Evolutionary conservation across 1,140 invertebrate genomes (phyloP), one percentile per base, ranked within the genome.

Genomic region (Neuroterus valhalla): DNA sequence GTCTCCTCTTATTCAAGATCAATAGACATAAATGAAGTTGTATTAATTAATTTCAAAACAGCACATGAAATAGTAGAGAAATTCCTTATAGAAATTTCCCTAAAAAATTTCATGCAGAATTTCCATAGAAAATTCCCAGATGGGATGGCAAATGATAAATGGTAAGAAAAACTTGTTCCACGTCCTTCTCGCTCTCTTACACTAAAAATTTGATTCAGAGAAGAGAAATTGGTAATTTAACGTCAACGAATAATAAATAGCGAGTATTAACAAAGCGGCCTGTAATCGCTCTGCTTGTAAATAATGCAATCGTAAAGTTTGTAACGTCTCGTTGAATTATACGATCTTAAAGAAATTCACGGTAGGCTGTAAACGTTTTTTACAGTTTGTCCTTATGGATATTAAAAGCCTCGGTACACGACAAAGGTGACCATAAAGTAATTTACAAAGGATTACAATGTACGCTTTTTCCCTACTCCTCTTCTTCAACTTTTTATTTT

Each of bases 381-480:
- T 62, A 62, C 55, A 31, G 55, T 62, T 62, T 62, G 55, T 62
- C 55, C 55, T 23, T 62, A 62, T 31, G 55, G 55, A 62, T 62
- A 62, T 62, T 62, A 62, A 62, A 62, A 62, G 55, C 31, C 55
- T 62, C 21, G 55, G 21, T 62, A 62, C 55, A 62, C 23, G 55
- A 62, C 55, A 62, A 62, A 62, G 55, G 55, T 62, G 55, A 62
- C 55, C 31, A 62, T 62, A 62, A 62, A 62, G 55, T 62, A 62
- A 62, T 62, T 62, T 62, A 62, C 55, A 62, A 62, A 31, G 55
- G 21, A 62, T 62, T 62, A 62, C 55, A 62, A 31, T 62, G 55
- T 62, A 14, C n/a, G 11, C 19, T 50, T 10, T n/a, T 15, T 14
- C 23, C 12, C 31, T 26, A 3, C 14, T 19, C 8, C 23, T 26